Evolutionary conservation across 1,140 invertebrate species (phyloP), one percentile per base, ranked within the genome.

Genomic region (Scaptomyza graminum): DNA sequence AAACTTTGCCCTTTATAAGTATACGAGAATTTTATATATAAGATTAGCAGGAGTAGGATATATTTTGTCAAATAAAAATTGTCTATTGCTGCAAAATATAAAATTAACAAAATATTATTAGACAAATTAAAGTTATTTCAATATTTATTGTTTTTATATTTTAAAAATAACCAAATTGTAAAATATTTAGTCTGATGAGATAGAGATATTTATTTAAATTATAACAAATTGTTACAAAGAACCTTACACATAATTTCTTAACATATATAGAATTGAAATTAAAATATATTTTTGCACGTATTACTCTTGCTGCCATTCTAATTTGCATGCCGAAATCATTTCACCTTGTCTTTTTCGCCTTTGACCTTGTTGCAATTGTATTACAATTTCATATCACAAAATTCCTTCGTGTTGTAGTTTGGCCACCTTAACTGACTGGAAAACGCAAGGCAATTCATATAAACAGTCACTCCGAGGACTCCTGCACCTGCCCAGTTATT

Each of bases 381-480:
- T 11, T 13, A 55, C 37, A 43, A 15, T 55, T 55, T 2, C 7
- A 41, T 5, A 41, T 12, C 5, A 41, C 37, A 54, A 59, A 34
- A 68, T 39, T 39, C 52, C 12, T 34, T 22, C 34, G 64, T 37
- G 46, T 34, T 25, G 46, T 43, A 37, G 34, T n/a, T 47, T 28
- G 31, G 15, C 39, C 5, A 52, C 25, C n/a, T 41, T 43, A n/a
- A 41, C 50, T 56, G 57, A 68, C 74, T 79, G 25, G 57, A 22
- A 75, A 79, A 80, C 75, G 76, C 76, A 79, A 75, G 68, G 77
- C 76, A 79, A 79, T 79, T 78, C 62, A 78, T 79, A 70, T 79
- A 55, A 37, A 47, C 11, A 56, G 55, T 22, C 55, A 46, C 25
- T 3, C 51, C 13, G 9, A 54, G 31, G 28, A 12, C 13, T 16